Base-by-base conservation (phyloP, 1,140 invertebrate species). In the Mesaphorura yosii region DNA sequence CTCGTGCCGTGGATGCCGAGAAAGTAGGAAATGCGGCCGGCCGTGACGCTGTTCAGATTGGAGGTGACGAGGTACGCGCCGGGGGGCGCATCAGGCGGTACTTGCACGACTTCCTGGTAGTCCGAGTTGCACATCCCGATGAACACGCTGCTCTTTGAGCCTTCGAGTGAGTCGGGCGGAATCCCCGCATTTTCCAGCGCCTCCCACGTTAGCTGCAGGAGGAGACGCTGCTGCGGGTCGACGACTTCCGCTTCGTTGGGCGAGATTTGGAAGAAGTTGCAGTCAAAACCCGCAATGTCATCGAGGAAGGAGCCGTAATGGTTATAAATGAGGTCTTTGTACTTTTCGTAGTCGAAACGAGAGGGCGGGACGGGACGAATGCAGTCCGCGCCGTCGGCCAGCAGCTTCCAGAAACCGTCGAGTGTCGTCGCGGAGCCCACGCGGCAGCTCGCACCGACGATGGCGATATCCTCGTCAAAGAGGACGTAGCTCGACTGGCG, bases 1-100 rank as follows among this genome's bases (percentile, higher is more conserved):
- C 87, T 90, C 0, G 88, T 88, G 48, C 80, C 79, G 76, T 61
- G 31, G 63, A 40, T 20, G 19, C 19, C 48, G 7, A 42, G 45
- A 14, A 52, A n/a, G 20, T 12, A 22, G 5, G 50, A 3, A 26
- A 52, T 42, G 20, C 50, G 29, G 12, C 34, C 50, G 14, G 50
- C 7, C 3, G 7, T n/a, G 15, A 41, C 26, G 3, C 50, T 38
- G 3, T 47, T 47, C 10, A 31, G 26, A 6, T 34, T 47, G 5
- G 49, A 7, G 3, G 53, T 47, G 10, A 54, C 4, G 37, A 27
- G 40, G 4, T 22, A 37, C 25, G 27, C 53, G 6, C 37, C 20
- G 7, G 6, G 5, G 53, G 53, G 25, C 53, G 46, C 2, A 22
- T 37, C 2, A 55, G 15, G 1, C 47, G 39, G 20, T 49, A 20